phyloP scores from a whole-genome alignment of 2,888 invertebrate genomes.

The Gortyna flavago region DNA sequence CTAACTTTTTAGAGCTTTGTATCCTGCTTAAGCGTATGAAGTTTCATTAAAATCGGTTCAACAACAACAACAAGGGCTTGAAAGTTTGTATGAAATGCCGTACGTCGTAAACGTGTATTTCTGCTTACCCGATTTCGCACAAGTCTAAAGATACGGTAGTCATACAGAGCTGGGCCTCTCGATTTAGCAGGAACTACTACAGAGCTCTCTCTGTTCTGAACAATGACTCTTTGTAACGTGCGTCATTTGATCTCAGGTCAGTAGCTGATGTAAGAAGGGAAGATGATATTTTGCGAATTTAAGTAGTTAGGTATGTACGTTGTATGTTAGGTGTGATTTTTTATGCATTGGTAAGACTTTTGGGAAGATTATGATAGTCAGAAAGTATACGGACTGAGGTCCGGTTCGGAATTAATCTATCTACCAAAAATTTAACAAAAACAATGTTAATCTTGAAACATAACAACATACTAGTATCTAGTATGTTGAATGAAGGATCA shows the following conservation, averaged over 20 bases:
- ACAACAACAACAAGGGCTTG: too few relatives aligned
- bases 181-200: slow-evolving; percentile 18
- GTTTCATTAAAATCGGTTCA: too few relatives aligned
- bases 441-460: too few relatives aligned
- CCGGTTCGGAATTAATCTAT: background rate
- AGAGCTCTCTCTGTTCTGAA: slow-evolving; percentile 25
- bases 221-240: slow-evolving; percentile 20
- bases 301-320: background rate
- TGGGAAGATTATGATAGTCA: background rate
- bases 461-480: too few relatives aligned
- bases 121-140: slow-evolving; percentile 4
- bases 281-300: slow-evolving; percentile 8
- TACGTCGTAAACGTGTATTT: too few relatives aligned
- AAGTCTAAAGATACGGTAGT: slow-evolving; percentile 12
- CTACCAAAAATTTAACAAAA: too few relatives aligned
- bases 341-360: background rate
- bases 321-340: background rate
- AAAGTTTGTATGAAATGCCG: too few relatives aligned
- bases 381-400: background rate
- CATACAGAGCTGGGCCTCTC: background rate
- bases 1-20: too few relatives aligned
- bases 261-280: slow-evolving; percentile 15
- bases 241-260: slow-evolving; percentile 48
- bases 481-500: too few relatives aligned
- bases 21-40: too few relatives aligned